Percentiles rank a stretch among this genome's conserved stretches.
Evolutionary conservation across 2,113 vertebrate species (phyloP).

Genomic region (Coturnix japonica): DNA sequence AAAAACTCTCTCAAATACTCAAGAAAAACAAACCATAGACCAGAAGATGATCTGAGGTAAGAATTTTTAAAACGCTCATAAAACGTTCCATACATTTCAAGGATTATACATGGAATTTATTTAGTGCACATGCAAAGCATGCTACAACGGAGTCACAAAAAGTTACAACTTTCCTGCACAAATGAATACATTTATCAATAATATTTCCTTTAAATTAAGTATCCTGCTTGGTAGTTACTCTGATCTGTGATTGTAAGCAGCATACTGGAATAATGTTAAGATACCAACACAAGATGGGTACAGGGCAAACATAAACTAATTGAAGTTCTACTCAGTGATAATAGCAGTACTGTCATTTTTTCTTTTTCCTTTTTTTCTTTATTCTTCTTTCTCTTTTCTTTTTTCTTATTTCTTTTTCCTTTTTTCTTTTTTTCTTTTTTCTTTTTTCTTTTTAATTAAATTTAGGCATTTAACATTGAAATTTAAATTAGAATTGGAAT

Average conservation of each 20-base stretch:
- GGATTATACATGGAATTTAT: neutral
- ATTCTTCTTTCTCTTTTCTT: no score
- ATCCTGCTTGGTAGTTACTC: neutral
- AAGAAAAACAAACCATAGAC: neutral
- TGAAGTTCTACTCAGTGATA: neutral
- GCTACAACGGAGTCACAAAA: neutral
- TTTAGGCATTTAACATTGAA: neutral
- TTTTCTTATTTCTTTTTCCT: no score
- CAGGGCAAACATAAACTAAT: neutral
- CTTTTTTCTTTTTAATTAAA: neutral
- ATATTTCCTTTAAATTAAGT: neutral
- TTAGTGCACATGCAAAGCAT: neutral
- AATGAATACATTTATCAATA: fast-evolving
- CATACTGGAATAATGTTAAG: neutral
- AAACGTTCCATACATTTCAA: conserved; percentile 42
- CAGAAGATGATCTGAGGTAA: neutral
- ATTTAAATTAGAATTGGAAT: neutral
- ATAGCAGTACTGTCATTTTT: neutral
- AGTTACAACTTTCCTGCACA: neutral
- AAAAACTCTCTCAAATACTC: conserved; percentile 15
- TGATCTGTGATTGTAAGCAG: neutral
- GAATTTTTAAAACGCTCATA: neutral
- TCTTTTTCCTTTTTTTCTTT: no score
- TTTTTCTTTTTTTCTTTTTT: no score
- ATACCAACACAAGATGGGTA: fast-evolving